A percentile compares a stretch with the other conserved stretches of the same genome.
phyloP scores from a whole-genome alignment of 2,888 invertebrate genomes.

The Xestia ashworthii region DNA sequence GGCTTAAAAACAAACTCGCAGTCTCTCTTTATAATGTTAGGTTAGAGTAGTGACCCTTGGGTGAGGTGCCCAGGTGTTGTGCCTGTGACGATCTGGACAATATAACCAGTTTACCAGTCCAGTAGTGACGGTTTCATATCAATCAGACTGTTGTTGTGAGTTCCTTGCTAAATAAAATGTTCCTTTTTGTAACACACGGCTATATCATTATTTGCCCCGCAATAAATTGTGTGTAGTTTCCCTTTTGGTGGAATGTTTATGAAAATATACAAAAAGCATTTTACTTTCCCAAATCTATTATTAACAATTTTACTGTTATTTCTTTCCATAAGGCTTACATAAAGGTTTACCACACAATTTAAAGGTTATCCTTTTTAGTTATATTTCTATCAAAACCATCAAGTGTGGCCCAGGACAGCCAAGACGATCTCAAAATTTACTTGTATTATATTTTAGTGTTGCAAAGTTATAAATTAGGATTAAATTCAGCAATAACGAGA shows the following conservation, averaged over 20 bases:
- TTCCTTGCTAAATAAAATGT: conserved; percentile 58
- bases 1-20: conserved; percentile 23
- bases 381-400: conserved; percentile 16
- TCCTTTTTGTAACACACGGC: conserved; percentile 39
- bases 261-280: conserved; percentile 37
- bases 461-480: conserved; percentile 56
- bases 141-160: conserved; percentile 46
- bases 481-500: conserved; percentile 57
- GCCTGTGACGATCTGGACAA: conserved; percentile 61
- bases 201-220: conserved; percentile 2
- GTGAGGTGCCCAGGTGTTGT: conserved; percentile 8
- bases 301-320: not conserved
- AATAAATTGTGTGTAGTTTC: conserved; percentile 28
- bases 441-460: conserved; percentile 60
- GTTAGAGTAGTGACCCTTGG: conserved; percentile 45
- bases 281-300: not conserved
- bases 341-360: conserved; percentile 3
- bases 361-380: conserved; percentile 8
- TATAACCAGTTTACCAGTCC: conserved; percentile 59
- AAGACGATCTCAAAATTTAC: conserved; percentile 63
- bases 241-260: conserved; percentile 14
- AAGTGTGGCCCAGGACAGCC: conserved; percentile 50
- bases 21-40: conserved; percentile 54
- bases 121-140: conserved; percentile 52
- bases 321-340: not conserved